Conservation (phyloP, 2,113 vertebrate species). For the Abramis brama region DNA sequence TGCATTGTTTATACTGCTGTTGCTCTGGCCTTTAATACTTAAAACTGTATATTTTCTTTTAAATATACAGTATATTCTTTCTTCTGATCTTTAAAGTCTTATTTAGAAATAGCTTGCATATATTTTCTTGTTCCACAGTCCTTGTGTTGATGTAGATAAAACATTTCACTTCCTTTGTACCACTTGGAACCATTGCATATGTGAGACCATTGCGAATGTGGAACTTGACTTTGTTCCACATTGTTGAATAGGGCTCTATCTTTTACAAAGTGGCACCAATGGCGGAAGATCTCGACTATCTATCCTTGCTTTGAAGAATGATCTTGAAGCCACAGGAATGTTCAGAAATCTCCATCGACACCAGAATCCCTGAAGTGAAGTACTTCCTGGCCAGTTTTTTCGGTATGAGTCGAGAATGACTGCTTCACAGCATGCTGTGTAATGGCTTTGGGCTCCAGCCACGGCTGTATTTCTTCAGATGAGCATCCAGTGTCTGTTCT, state of each 20-base stretch:
- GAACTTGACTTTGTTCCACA: background rate
- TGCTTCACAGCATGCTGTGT: slow-evolving; percentile 39
- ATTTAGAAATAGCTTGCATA: background rate
- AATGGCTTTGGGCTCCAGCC: slow-evolving; percentile 18
- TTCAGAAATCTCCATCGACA: slow-evolving; percentile 25
- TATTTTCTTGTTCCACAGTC: background rate
- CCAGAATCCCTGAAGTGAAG: slow-evolving; percentile 39
- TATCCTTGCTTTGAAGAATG: slow-evolving; percentile 42
- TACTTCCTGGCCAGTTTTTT: slow-evolving; percentile 12
- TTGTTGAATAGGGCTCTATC: slow-evolving; percentile 5
- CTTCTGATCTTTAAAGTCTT: background rate
- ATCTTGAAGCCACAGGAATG: slow-evolving; percentile 27
- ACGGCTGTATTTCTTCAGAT: slow-evolving; percentile 50
- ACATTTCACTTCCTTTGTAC: background rate
- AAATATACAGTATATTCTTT: background rate
- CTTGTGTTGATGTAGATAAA: background rate
- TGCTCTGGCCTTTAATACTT: background rate
- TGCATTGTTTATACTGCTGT: background rate
- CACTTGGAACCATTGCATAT: background rate
- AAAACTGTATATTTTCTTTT: background rate
- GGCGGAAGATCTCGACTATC: background rate
- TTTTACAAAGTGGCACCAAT: slow-evolving; percentile 30
- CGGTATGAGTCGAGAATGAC: background rate
- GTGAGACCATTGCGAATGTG: background rate
- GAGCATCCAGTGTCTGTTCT: slow-evolving; percentile 37